Conservation (phyloP, 2,888 invertebrate species). For the Microplitis manilae region DNA sequence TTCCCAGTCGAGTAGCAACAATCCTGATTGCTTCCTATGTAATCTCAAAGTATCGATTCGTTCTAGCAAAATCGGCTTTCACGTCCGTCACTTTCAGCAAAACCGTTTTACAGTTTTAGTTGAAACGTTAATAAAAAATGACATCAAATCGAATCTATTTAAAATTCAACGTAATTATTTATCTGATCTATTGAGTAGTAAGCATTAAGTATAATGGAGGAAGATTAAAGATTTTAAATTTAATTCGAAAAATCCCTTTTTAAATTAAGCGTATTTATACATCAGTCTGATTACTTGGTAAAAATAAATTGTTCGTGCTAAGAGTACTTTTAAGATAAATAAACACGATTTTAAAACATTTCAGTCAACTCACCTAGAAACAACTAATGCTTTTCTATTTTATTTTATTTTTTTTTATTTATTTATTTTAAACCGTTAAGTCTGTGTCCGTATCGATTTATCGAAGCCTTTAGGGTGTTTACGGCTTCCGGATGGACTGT, state of each 20-base stretch:
- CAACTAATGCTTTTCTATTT: background rate
- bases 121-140: background rate
- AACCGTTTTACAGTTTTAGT: background rate
- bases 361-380: background rate
- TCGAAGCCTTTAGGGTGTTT: slow-evolving; percentile 43
- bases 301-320: background rate
- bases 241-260: background rate
- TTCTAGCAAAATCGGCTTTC: background rate
- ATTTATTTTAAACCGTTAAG: background rate
- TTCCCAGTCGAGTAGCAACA: background rate
- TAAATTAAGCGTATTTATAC: background rate
- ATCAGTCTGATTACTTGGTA: background rate
- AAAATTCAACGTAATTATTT: background rate
- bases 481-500: background rate
- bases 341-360: background rate
- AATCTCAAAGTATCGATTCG: background rate
- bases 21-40: background rate
- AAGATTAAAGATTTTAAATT: no score
- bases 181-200: background rate
- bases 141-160: background rate
- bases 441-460: slow-evolving; percentile 41
- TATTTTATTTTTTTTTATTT: no score
- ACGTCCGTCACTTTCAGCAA: background rate
- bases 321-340: background rate
- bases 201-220: no score